Base-by-base conservation (phyloP, 1,140 invertebrate species). In the Berghia stephanieae region DNA sequence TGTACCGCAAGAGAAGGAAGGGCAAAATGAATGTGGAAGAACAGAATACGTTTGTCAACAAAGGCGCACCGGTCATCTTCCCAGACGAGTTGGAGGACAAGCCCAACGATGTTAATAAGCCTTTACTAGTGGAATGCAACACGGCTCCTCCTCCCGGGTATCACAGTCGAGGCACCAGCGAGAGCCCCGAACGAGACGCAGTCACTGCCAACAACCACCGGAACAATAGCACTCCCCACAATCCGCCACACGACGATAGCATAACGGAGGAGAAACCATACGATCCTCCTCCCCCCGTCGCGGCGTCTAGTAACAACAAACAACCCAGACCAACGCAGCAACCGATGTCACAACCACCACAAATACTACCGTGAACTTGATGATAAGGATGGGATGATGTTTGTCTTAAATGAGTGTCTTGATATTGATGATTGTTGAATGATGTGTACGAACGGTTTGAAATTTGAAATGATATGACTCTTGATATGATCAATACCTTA, bases 61-160 rank as follows among this genome's bases (percentile, higher is more conserved):
- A 96, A 89, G 95, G 95, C 60, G 95, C 97, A 82, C 96, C 96
- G 0, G 95, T 98, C 6, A 98, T 98, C 81, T 97, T 98, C 88
- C 88, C 90, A 87, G 96, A 98, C 89, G 96, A 98, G 87, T 90
- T 97, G 18, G 96, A 98, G 84, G 96, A 97, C 84, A 94, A 96
- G 85, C 94, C 94, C 1, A 87, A 87, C 75, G 93, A 94, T 42
- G 94, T 93, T 40, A 95, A 96, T 83, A 97, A 97, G 90, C 96
- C 96, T 1, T 93, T 98, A 1, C 92, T 97, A 88, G 95, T 96
- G 81, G 96, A 97, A 81, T 96, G 97, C 86, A 96, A 96, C 86
- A 96, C 96, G 38, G 96, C 96, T 0, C 89, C 96, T 75, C 93
- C 93, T 8, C 94, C 94, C 4, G 93, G 94, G 73, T 94, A 94